These are phyloP conservation scores for Ophraella communa DNA, from an alignment of 2,888 invertebrate genomes.

Conservation along the genomic window DNA sequence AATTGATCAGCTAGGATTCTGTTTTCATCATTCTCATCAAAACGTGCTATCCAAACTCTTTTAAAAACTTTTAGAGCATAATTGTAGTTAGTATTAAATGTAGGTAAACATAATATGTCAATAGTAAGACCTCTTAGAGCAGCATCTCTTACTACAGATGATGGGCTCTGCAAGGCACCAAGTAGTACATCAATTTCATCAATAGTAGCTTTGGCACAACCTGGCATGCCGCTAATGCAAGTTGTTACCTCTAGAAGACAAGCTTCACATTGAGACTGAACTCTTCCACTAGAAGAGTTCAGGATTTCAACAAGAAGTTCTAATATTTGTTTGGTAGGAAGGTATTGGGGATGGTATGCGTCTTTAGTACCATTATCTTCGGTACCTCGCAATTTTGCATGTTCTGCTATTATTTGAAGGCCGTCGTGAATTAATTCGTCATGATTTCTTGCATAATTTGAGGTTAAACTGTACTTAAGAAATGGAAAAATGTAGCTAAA, in stretches of 20 bases:
- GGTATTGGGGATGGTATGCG: constrained; percentile 74
- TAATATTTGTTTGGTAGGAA: constrained; percentile 85
- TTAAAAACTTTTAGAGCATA: constrained; percentile 70
- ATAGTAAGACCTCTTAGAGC: constrained; percentile 76
- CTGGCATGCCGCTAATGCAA: constrained; percentile 73
- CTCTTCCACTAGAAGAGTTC: constrained; percentile 70
- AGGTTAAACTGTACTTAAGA: constrained; percentile 68
- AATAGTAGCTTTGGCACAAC: constrained; percentile 67
- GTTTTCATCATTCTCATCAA: constrained; percentile 80
- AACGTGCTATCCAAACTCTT: constrained; percentile 83
- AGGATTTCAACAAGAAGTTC: constrained; percentile 71
- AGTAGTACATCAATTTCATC: constrained; percentile 81
- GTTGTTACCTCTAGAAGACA: constrained; percentile 82
- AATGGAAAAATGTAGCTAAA: constrained; percentile 86
- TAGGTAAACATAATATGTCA: constrained; percentile 69
- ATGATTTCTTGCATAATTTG: constrained; percentile 61
- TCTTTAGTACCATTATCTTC: constrained; percentile 60
- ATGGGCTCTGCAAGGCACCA: constrained; percentile 76
- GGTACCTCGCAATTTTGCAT: constrained; percentile 69
- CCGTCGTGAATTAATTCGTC: constrained; percentile 67
- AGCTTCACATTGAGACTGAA: constrained; percentile 79
- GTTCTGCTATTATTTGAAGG: constrained; percentile 73
- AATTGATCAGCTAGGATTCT: constrained; percentile 66
- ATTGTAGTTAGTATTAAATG: constrained; percentile 65
- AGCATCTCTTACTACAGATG: constrained; percentile 78